Conservation (phyloP, 2,888 invertebrate species). For the Epistrophella euchroma region DNA sequence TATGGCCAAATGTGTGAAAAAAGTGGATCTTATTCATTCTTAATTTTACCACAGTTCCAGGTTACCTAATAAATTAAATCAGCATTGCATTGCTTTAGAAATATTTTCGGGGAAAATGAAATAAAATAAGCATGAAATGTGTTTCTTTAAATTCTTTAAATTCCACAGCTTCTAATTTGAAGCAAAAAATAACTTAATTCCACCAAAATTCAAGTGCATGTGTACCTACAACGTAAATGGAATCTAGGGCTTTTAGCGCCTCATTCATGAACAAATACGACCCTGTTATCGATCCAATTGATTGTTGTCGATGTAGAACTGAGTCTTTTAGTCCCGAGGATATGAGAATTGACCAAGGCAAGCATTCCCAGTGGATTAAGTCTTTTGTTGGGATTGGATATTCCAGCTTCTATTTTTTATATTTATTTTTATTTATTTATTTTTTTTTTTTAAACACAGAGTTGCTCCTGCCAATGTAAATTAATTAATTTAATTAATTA, state of each 20-base stretch:
- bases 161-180: too few species aligned
- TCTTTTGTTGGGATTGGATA: constrained; percentile 45
- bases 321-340: constrained; percentile 28
- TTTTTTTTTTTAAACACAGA: constrained; percentile 6
- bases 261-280: neutral
- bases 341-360: constrained; percentile 54
- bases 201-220: too few species aligned
- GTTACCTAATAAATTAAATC: too few species aligned
- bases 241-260: neutral
- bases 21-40: too few species aligned
- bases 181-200: too few species aligned
- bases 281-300: constrained; percentile 63
- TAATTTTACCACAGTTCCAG: too few species aligned
- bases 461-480: constrained; percentile 66
- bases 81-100: too few species aligned
- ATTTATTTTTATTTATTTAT: neutral
- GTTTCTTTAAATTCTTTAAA: too few species aligned
- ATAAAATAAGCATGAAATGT: too few species aligned
- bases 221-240: too few species aligned
- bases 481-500: constrained; percentile 75
- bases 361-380: constrained; percentile 68
- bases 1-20: too few species aligned
- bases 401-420: neutral
- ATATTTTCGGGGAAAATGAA: too few species aligned
- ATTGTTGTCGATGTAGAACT: constrained; percentile 40